Percentiles rank a stretch among this genome's conserved stretches.
These are phyloP conservation scores for Caranx melampygus DNA, from an alignment of 2,113 vertebrate species.

Conservation along the genomic window DNA sequence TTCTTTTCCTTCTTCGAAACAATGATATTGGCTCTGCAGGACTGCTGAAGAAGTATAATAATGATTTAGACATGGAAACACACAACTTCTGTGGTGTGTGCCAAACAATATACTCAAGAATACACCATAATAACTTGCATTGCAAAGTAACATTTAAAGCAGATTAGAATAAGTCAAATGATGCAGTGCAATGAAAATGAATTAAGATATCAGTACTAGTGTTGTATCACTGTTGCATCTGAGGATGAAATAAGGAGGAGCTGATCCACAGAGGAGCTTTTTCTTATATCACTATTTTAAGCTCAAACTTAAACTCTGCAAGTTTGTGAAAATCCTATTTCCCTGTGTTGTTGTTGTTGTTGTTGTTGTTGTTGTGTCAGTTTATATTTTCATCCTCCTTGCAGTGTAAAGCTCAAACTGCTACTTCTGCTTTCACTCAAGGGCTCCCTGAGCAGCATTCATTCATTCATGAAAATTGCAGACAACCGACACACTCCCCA, in stretches of 20 bases:
- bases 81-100: background rate
- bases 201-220: constrained; percentile 8
- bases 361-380: background rate
- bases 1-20: background rate
- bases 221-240: background rate
- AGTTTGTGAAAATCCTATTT: background rate
- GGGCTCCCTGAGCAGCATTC: constrained; percentile 13
- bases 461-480: constrained; percentile 52
- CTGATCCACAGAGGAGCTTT: background rate
- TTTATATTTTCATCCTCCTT: constrained; percentile 4
- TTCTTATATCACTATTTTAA: background rate
- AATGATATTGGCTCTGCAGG: background rate
- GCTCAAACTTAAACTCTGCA: background rate
- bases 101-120: background rate
- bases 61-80: background rate
- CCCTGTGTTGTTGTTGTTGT: background rate
- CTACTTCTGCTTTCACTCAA: constrained; percentile 30
- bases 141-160: background rate
- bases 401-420: background rate
- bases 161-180: background rate
- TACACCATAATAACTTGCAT: background rate
- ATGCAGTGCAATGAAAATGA: constrained; percentile 1
- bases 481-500: constrained; percentile 37
- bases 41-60: background rate
- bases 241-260: background rate